Evolutionary conservation across 2,797 vertebrate genomes (phyloP).

Genomic region (Poeciliopsis presidionis): DNA sequence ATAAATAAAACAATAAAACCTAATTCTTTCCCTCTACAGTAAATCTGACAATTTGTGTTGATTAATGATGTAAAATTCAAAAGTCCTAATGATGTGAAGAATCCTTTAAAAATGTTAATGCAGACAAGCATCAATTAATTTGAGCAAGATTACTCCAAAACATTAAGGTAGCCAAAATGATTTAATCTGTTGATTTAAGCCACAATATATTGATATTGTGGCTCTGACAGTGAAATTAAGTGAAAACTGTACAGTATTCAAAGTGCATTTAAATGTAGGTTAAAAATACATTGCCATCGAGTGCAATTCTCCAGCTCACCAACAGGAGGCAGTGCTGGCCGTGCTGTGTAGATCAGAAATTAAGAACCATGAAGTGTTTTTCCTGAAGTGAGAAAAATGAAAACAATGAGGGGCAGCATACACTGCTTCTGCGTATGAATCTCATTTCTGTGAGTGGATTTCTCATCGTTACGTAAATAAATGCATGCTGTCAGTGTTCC

Average conservation of each 20-base stretch:
- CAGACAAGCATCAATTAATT: neutral
- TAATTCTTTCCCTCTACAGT: neutral
- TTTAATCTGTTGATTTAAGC: too few relatives aligned
- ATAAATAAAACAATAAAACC: too few relatives aligned
- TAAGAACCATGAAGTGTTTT: constrained; percentile 20
- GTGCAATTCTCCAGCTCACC: neutral
- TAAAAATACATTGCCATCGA: neutral
- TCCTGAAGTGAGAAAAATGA: constrained; percentile 27
- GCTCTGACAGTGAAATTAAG: too few relatives aligned
- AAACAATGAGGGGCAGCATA: neutral
- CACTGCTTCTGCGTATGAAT: neutral
- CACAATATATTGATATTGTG: too few relatives aligned
- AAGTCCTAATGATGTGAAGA: neutral
- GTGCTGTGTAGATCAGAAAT: constrained; percentile 12
- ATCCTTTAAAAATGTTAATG: neutral
- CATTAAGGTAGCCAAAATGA: neutral
- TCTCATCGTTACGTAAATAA: neutral
- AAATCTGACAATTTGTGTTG: neutral
- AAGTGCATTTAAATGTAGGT: neutral
- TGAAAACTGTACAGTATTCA: too few relatives aligned
- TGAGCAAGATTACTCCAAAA: neutral
- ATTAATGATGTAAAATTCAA: neutral
- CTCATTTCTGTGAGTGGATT: neutral
- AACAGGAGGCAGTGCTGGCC: constrained; percentile 24
- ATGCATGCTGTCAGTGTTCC: neutral